Percentiles rank a stretch among this genome's conserved stretches.
Conservation (phyloP, 1,140 invertebrate species). For the Bilobella aurantiaca region DNA sequence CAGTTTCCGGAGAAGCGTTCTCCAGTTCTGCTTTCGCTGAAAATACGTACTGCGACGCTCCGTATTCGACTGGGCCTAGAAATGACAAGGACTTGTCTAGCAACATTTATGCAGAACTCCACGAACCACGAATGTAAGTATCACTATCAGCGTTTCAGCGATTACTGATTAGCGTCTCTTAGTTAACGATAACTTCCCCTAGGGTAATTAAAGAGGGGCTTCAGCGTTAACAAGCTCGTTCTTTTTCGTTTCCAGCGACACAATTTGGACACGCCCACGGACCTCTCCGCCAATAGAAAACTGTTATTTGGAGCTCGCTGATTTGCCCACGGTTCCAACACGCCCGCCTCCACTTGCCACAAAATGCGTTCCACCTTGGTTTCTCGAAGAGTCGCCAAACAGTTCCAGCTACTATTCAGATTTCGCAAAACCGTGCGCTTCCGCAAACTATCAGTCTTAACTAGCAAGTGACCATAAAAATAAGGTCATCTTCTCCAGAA, state of each 20-base stretch:
- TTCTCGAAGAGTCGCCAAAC: neutral
- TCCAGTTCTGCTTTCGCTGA: neutral
- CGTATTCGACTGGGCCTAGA: neutral
- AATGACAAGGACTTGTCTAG: neutral
- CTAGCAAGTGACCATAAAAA: neutral
- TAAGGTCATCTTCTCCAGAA: neutral
- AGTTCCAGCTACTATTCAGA: neutral
- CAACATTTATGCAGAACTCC: slow-evolving; percentile 6
- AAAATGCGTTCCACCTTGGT: neutral
- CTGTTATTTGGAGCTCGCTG: neutral
- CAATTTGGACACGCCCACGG: neutral
- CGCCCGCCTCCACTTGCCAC: neutral
- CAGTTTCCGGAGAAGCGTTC: neutral
- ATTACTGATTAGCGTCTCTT: no score
- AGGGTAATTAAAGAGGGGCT: no score
- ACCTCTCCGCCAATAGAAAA: neutral
- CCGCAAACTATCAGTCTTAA: neutral
- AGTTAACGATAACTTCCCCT: no score
- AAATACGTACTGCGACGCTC: neutral
- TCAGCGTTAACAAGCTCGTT: no score
- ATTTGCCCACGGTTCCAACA: neutral
- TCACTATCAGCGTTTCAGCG: no score
- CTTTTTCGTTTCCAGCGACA: neutral
- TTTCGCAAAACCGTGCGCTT: no score
- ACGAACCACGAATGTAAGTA: neutral